A percentile compares a stretch with the other conserved stretches of the same genome.
These are phyloP conservation scores for human DNA, from an alignment of 2,113 vertebrate genomes.

Conservation along the genomic window GRCh38 chr1:203295501-203296000, in stretches of 20 bases:
- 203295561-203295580: not conserved
- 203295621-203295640: not conserved
- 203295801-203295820: not conserved
- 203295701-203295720: not conserved
- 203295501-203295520: not conserved
- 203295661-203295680: not conserved
- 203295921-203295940: not conserved
- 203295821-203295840: not conserved
- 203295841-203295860: not conserved
- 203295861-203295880: too few relatives aligned
- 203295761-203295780: not conserved
- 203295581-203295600: not conserved
- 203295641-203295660: not conserved
- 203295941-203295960: not conserved
- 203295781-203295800: not conserved
- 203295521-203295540: not conserved
- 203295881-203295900: not conserved
- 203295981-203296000: conserved; percentile 24
- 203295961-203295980: not conserved
- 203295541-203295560: not conserved
- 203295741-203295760: not conserved
- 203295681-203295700: not conserved
- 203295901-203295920: not conserved
- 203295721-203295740: conserved; percentile 17
- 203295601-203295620: not conserved